These are phyloP conservation scores for Phalacrocorax brasilianus DNA, from an alignment of 2,113 vertebrate genomes.

Conservation along the genomic window DNA sequence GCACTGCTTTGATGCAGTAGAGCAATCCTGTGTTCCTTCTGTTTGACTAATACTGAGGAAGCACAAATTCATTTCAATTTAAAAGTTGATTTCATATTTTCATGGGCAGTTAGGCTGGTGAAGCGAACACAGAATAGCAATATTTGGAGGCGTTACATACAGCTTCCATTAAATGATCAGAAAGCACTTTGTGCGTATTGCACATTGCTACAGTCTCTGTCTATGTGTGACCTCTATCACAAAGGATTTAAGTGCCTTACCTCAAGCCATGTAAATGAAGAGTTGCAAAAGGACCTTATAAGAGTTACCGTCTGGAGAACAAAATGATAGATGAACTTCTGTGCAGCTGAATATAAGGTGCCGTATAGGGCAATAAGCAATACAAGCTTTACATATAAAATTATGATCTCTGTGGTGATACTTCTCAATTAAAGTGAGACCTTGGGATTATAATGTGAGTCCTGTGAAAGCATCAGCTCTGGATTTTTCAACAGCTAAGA, in stretches of 20 bases:
- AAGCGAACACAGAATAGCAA: not conserved
- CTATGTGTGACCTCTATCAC: not conserved
- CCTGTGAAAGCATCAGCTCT: not conserved
- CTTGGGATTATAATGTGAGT: not conserved
- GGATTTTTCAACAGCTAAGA: not conserved
- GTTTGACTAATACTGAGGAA: not conserved
- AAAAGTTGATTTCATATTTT: constrained; percentile 18
- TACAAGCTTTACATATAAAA: not conserved
- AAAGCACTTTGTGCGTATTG: not conserved
- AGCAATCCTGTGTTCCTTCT: not conserved
- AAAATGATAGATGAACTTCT: not conserved
- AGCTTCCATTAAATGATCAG: not conserved
- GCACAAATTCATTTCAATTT: not conserved
- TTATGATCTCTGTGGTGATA: not conserved
- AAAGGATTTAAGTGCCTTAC: not conserved
- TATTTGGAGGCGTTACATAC: not conserved
- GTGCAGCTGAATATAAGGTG: not conserved
- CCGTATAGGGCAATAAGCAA: not conserved
- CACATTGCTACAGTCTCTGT: not conserved
- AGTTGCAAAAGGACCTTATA: not conserved
- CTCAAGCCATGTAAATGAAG: not conserved
- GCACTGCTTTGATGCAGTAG: not conserved
- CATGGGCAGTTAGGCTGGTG: not conserved
- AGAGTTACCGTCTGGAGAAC: not conserved
- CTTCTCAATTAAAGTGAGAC: not conserved